Evolutionary conservation across 2,797 vertebrate species (phyloP), one percentile per base, ranked within the genome.

Genomic region (Knipowitschia caucasica): DNA sequence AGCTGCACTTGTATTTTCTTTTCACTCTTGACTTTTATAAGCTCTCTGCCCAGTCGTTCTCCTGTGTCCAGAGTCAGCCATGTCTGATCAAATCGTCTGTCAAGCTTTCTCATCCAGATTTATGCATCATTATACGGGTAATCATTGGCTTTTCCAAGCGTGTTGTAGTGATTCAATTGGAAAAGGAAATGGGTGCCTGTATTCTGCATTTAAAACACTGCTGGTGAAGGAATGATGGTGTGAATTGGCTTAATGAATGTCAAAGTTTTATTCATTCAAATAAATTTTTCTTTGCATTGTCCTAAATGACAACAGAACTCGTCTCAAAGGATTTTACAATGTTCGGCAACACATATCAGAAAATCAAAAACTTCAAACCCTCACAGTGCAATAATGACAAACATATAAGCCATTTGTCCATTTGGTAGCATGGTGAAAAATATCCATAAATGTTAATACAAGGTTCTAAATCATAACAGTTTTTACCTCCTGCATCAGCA

Each of bases 121-220:
- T 23, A 64, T 17, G 11, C 36, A 50, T 56, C 23, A 49, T 62
- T 59, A 27, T 43, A 43, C n/a, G n/a, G 36, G 30, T 42, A 45
- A 60, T 59, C 17, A 63, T 50, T 26, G 33, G 11, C 34, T 46
- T 36, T 54, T 30, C 31, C 45, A 61, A 17, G 5, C 29, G 57
- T 18, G 2, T 27, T 5, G 52, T 53, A 56, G 25, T 33, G 51
- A 42, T 45, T 58, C 15, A 65, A 51, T 58, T 38, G 29, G 21
- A 62, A 53, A 17, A 18, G 27, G 25, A 39, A 6, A 33, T 49
- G 4, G 29, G 26, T 10, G 34, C 4, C 11, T 12, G 14, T 14
- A 21, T 18, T 10, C 7, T 26, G 30, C 7, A 50, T n/a, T 35
- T 35, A 31, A 49, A 24, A 3, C 45, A 44, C 7, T 14, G 25